A percentile compares a stretch with the other conserved stretches of the same genome.
Evolutionary conservation across 2,113 vertebrate species (phyloP).

Genomic region (Apteryx owenii): DNA sequence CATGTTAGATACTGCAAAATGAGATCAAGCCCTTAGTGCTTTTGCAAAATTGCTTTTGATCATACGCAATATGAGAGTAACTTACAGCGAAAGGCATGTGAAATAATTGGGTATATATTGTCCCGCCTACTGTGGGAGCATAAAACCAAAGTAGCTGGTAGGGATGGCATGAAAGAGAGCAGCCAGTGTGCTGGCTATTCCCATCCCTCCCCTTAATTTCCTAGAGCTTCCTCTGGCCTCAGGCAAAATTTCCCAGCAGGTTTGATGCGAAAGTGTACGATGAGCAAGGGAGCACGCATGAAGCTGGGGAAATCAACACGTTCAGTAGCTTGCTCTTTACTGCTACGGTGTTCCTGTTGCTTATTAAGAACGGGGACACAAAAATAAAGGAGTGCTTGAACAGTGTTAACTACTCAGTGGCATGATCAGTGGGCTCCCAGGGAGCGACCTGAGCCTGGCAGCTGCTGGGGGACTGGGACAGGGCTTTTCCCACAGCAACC

Average conservation of each 20-base stretch:
- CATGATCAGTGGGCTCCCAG: accelerated
- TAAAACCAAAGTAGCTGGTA: neutral
- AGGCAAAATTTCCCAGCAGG: neutral
- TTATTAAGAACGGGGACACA: neutral
- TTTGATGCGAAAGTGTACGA: neutral
- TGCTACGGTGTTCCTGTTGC: neutral
- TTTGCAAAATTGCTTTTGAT: neutral
- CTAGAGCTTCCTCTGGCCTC: neutral
- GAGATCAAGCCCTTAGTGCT: neutral
- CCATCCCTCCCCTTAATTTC: neutral
- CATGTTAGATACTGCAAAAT: neutral
- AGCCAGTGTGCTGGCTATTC: accelerated
- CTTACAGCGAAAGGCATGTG: neutral
- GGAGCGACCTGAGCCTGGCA: neutral
- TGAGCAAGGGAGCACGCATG: neutral
- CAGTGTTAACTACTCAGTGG: neutral
- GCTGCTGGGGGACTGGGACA: neutral
- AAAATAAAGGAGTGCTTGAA: neutral
- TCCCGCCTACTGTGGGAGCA: neutral
- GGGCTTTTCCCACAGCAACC: neutral
- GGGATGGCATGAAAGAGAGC: neutral
- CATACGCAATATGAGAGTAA: accelerated
- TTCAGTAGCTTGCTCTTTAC: neutral
- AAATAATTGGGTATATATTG: neutral
- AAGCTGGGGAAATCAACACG: neutral